Base-by-base conservation (phyloP, 2,888 invertebrate species). In the Pemphredon lugubris region DNA sequence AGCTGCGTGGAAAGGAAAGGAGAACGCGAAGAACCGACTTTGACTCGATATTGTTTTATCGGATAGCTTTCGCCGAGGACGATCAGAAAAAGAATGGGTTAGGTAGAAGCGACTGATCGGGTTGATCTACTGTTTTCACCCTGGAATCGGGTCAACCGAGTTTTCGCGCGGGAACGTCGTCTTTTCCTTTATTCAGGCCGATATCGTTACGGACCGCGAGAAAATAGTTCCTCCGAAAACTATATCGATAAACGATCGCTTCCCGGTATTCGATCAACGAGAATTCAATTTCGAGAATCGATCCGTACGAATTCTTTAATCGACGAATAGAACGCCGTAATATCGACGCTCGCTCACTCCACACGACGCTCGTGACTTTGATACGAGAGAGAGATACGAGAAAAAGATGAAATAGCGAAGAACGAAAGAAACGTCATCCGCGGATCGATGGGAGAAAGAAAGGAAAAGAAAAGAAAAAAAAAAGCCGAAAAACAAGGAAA, bases 101-200 rank as follows among this genome's bases (percentile, higher is more conserved):
- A 60, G 57, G 39, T 61, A 61, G 64, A 61, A 67, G 59, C 37
- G 61, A 47, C 50, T 59, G 77, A 71, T 77, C 77, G 61, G 60
- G 45, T 74, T 75, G 77, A 77, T 77, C 71, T 75, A 72, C 64
- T 50, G 73, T 69, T 77, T 74, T 60, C 63, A 74, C 68, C 54
- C 26, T 23, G 45, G 51, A 75, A 75, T 64, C 55, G 67, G 75
- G 75, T 66, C 71, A 65, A 71, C 42, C 61, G 47, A 60, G 55
- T 54, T 65, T 77, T 51, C 64, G 21, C 48, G 9, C 20, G 47
- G 44, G 34, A 44, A 76, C 53, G 48, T 55, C 61, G 50, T 26
- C 44, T 50, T 53, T 42, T 74, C 54, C 57, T 53, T 53, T 61
- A 67, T 70, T 70, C 70, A 51, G 30, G 30, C 26, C 51, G 20